These are phyloP conservation scores for Oryzias celebensis DNA, from an alignment of 2,113 vertebrate species.

Conservation along the genomic window DNA sequence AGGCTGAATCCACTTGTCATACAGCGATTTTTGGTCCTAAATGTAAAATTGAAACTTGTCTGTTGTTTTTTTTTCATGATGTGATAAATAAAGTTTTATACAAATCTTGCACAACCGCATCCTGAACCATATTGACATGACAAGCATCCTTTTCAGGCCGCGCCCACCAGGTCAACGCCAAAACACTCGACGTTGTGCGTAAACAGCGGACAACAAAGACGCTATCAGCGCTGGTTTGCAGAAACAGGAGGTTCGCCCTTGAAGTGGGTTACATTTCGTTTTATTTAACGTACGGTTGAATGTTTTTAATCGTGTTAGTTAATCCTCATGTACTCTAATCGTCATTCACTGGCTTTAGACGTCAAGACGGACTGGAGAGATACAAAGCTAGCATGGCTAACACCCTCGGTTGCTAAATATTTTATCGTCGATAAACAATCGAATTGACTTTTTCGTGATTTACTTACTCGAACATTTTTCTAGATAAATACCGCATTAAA, in stretches of 20 bases:
- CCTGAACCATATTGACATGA: too few relatives aligned
- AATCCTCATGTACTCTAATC: neutral
- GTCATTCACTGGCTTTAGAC: neutral
- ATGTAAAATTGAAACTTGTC: too few relatives aligned
- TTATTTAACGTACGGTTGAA: rapidly evolving
- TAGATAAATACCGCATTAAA: too few relatives aligned
- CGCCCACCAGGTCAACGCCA: constrained; percentile 30
- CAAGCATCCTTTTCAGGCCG: neutral
- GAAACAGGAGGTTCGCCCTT: constrained; percentile 55
- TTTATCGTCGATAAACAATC: neutral
- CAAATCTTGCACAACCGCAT: neutral
- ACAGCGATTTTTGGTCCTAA: too few relatives aligned
- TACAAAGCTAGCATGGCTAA: constrained; percentile 19
- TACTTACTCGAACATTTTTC: too few relatives aligned
- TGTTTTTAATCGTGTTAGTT: rapidly evolving
- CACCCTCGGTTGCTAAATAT: neutral
- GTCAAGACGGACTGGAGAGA: neutral
- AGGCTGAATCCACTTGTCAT: too few relatives aligned
- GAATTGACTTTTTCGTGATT: too few relatives aligned
- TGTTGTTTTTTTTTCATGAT: too few relatives aligned
- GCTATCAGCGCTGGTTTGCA: constrained; percentile 50
- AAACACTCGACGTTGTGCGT: constrained; percentile 60
- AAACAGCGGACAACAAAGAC: constrained; percentile 49
- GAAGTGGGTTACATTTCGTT: neutral
- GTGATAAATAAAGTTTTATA: too few relatives aligned